Evolutionary conservation across 2,888 invertebrate genomes (phyloP).

Genomic region (Catocala fraxini): DNA sequence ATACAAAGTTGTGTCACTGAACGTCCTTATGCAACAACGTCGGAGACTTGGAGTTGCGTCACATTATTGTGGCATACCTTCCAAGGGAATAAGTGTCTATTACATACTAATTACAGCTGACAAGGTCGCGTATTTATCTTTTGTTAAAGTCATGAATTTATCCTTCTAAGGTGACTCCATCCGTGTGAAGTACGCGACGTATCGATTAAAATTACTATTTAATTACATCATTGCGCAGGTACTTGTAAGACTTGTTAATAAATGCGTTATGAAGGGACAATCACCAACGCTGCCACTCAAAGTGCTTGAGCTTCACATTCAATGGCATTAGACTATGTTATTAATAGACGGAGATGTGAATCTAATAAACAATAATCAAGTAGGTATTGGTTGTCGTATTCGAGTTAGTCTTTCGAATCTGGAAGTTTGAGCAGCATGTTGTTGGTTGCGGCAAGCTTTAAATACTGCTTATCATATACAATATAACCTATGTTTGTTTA

Average conservation of each 20-base stretch:
- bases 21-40: slow-evolving; percentile 38
- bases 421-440: background rate
- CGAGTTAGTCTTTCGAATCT: too few species aligned
- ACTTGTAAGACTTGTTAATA: slow-evolving; percentile 5
- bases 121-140: slow-evolving; percentile 31
- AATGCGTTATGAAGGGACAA: slow-evolving; percentile 13
- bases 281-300: slow-evolving; percentile 19
- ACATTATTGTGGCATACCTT: slow-evolving; percentile 36
- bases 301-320: slow-evolving; percentile 1
- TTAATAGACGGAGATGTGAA: background rate
- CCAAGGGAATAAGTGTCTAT: slow-evolving; percentile 48
- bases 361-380: too few species aligned
- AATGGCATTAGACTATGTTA: background rate
- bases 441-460: slow-evolving; percentile 20
- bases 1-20: slow-evolving; percentile 34
- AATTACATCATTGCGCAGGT: slow-evolving; percentile 1
- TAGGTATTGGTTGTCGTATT: too few species aligned
- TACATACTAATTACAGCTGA: slow-evolving; percentile 47
- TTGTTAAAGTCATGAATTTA: slow-evolving; percentile 18
- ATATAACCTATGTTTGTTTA: slow-evolving; percentile 34
- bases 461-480: slow-evolving; percentile 24
- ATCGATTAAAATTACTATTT: slow-evolving; percentile 14
- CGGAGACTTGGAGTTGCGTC: slow-evolving; percentile 37
- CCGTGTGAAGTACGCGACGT: background rate
- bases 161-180: slow-evolving; percentile 9